Base-by-base conservation (phyloP, 2,113 vertebrate species). In the Steatornis caripensis region DNA sequence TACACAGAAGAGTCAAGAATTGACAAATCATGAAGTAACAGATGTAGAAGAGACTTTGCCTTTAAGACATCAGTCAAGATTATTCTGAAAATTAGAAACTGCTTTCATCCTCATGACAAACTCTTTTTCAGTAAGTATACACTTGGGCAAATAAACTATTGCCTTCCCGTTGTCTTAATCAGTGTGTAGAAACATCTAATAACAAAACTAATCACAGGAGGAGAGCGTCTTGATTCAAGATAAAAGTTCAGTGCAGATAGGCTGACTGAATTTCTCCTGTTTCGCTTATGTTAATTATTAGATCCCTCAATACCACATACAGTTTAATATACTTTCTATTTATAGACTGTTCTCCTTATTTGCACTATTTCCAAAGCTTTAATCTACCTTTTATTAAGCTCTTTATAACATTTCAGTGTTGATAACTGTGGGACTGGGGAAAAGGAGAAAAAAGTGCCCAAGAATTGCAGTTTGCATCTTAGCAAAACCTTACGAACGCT, bases 241-340 rank as follows among this genome's bases (percentile, higher is more conserved):
- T 43, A 80, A 41, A 93, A 88, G 43, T 81, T 75, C 65, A 80
- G 2, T 83, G 82, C 43, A 70, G 68, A 87, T 60, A 84, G 91
- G 54, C n/a, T n/a, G n/a, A n/a, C n/a, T n/a, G n/a, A n/a, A n/a
- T n/a, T n/a, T n/a, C n/a, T n/a, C n/a, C n/a, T n/a, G n/a, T n/a
- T n/a, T n/a, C n/a, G n/a, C n/a, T n/a, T n/a, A 6, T 34, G 41
- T 79, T 89, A 93, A 92, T 94, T 91, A 84, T 79, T 82, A 72
- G n/a, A 84, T 76, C 26, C 61, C 77, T 58, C 61, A 87, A 61
- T n/a, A 74, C 18, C 37, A 89, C 80, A 91, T 57, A 90, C 32
- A 81, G 39, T 87, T 95, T 39, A 92, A 92, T 95, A n/a, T 49
- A 27, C 93, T 87, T 91, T 89, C 72, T 87, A 79, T 84, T 95